phyloP scores from a whole-genome alignment of 2,113 vertebrate genomes.

The Capra hircus region DNA sequence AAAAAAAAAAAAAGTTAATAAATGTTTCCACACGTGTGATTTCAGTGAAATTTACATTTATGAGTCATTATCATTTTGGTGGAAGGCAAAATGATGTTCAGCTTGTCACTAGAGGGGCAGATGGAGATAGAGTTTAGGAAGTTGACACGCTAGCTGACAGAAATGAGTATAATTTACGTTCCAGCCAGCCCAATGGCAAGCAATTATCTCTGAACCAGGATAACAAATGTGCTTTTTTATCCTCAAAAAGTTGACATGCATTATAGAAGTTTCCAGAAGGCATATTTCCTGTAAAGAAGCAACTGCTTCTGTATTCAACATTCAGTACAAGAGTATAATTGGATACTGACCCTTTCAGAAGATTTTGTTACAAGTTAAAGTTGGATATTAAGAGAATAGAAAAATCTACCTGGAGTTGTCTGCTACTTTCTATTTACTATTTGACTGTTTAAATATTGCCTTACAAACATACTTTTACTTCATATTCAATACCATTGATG shows the following conservation, averaged over 20 bases:
- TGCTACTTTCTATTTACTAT: not conserved
- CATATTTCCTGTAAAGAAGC: conserved; percentile 77
- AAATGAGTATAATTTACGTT: conserved; percentile 83
- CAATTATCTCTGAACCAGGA: conserved; percentile 83
- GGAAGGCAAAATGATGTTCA: conserved; percentile 77
- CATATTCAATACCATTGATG: not conserved
- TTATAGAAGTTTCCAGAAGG: conserved; percentile 81
- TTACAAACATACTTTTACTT: not conserved
- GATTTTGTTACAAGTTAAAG: conserved; percentile 39
- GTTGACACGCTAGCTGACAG: conserved; percentile 78
- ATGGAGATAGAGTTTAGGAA: conserved; percentile 73
- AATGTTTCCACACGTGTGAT: conserved; percentile 48
- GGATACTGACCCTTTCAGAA: conserved; percentile 73
- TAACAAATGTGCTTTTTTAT: conserved; percentile 83
- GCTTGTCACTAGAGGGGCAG: conserved; percentile 77
- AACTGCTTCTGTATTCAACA: conserved; percentile 67
- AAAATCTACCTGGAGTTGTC: not conserved
- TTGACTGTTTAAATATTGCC: conserved; percentile 18
- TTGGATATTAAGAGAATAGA: conserved; percentile 58
- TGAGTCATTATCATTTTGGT: conserved; percentile 76
- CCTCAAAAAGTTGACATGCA: conserved; percentile 75
- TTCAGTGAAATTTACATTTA: conserved; percentile 80
- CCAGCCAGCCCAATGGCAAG: conserved; percentile 81
- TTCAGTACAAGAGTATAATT: conserved; percentile 78
- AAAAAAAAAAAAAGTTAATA: conserved; percentile 31